phyloP scores from a whole-genome alignment of 2,888 invertebrate species.

The Aphidius colemani region DNA sequence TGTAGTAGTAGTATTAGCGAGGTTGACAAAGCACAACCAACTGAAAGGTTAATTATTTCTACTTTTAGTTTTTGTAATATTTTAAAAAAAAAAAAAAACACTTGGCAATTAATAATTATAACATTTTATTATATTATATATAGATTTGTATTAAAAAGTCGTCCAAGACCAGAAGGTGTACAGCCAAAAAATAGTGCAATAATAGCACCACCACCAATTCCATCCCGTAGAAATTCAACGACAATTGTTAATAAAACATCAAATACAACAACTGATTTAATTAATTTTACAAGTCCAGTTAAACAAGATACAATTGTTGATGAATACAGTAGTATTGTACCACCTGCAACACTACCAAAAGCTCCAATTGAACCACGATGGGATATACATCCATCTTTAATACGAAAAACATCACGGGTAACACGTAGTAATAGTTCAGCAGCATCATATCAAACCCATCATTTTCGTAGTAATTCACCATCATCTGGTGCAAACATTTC shows the following conservation, averaged over 20 bases:
- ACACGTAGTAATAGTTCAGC: constrained; percentile 56
- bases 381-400: constrained; percentile 54
- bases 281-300: constrained; percentile 57
- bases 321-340: constrained; percentile 50
- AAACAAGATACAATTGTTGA: constrained; percentile 51
- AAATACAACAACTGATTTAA: constrained; percentile 49
- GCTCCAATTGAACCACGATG: constrained; percentile 53
- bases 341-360: constrained; percentile 51
- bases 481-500: constrained; percentile 50
- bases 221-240: constrained; percentile 55
- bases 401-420: constrained; percentile 50
- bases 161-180: constrained; percentile 66
- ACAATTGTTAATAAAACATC: constrained; percentile 45
- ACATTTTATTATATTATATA: constrained; percentile 7
- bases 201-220: constrained; percentile 61
- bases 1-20: constrained; percentile 40
- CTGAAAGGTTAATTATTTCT: constrained; percentile 44
- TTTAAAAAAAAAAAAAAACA: constrained; percentile 3
- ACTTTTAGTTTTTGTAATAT: neutral
- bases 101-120: neutral
- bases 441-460: constrained; percentile 51
- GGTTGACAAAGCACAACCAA: constrained; percentile 40
- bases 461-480: constrained; percentile 53
- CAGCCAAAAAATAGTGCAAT: constrained; percentile 56
- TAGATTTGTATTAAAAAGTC: constrained; percentile 61